Conservation (phyloP, 2,113 vertebrate species). For the Paramisgurnus dabryanus region DNA sequence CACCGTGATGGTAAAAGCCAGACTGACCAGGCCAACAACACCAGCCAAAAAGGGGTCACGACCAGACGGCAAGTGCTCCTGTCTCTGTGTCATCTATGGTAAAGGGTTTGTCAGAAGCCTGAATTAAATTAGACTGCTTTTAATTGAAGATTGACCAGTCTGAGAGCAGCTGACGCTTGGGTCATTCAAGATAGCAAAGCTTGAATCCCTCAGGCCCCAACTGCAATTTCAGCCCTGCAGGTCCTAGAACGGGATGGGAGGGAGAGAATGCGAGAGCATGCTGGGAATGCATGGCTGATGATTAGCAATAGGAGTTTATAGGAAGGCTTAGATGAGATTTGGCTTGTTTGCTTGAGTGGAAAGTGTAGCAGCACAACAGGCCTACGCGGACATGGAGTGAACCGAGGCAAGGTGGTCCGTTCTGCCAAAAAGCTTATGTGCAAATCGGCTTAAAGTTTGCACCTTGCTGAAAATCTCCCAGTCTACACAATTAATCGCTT, state of each 20-base stretch:
- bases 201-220: conserved; percentile 71
- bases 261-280: conserved; percentile 22
- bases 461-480: conserved; percentile 25
- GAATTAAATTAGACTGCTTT: conserved; percentile 79
- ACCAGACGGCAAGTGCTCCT: conserved; percentile 43
- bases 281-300: conserved; percentile 46
- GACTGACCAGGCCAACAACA: conserved; percentile 45
- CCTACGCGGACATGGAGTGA: neutral
- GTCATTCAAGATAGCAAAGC: conserved; percentile 68
- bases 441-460: conserved; percentile 37
- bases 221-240: conserved; percentile 67
- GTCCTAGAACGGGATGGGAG: conserved; percentile 32
- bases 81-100: conserved; percentile 66
- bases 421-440: neutral
- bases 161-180: conserved; percentile 70
- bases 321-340: conserved; percentile 45
- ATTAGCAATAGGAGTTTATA: conserved; percentile 44
- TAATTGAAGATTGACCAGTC: conserved; percentile 81
- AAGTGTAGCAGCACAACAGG: conserved; percentile 5
- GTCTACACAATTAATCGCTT: conserved; percentile 45
- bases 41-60: conserved; percentile 44
- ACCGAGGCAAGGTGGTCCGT: neutral
- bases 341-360: conserved; percentile 42
- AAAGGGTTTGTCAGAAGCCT: conserved; percentile 57
- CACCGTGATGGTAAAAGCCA: neutral